Conservation (phyloP, 2,113 vertebrate genomes). For the Eira barbara region DNA sequence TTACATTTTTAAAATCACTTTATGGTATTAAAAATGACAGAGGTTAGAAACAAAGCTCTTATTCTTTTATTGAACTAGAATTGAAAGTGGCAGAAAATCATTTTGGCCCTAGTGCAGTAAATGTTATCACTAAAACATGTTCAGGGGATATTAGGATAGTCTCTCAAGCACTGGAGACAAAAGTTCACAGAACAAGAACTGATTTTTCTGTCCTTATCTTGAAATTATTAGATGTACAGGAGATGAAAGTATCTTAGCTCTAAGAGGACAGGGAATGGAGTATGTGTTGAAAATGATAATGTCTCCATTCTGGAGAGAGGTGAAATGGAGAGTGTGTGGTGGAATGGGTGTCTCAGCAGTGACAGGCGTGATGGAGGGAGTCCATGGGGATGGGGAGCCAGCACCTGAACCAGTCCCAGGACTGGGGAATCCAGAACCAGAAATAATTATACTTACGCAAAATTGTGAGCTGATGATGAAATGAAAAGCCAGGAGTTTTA, state of each 20-base stretch:
- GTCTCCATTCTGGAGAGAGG: background rate
- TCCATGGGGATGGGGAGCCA: background rate
- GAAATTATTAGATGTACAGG: constrained; percentile 45
- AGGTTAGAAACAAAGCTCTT: constrained; percentile 86
- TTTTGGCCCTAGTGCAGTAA: constrained; percentile 84
- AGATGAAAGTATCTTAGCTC: constrained; percentile 61
- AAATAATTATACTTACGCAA: background rate
- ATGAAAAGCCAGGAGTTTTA: background rate
- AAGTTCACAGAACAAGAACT: constrained; percentile 75
- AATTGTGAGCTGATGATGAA: background rate
- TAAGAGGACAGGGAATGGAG: background rate
- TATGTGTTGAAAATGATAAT: background rate
- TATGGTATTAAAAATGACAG: constrained; percentile 88
- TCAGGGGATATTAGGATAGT: constrained; percentile 80
- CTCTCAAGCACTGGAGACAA: constrained; percentile 81
- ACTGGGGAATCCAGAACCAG: background rate
- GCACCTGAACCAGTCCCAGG: background rate
- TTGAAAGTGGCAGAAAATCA: constrained; percentile 87
- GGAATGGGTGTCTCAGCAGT: background rate
- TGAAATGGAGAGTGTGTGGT: background rate
- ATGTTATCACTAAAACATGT: constrained; percentile 83
- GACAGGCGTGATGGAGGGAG: background rate
- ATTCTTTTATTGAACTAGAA: constrained; percentile 83
- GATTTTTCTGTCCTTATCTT: constrained; percentile 73
- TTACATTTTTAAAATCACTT: constrained; percentile 82